phyloP scores from a whole-genome alignment of 1,140 invertebrate species.

The Diprion similis region DNA sequence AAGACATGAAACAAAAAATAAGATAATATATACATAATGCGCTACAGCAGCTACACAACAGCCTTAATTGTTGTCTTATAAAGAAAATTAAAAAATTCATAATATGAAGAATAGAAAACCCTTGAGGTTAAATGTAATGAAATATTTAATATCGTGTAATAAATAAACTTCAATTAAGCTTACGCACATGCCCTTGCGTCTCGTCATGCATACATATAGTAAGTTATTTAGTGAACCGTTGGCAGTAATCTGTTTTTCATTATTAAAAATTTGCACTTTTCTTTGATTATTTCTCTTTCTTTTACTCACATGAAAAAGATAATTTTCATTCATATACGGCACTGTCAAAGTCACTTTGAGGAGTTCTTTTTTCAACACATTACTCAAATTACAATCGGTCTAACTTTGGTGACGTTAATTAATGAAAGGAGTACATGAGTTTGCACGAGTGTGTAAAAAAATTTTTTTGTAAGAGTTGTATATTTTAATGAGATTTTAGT shows the following conservation, averaged over 20 bases:
- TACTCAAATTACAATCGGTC: too few species aligned
- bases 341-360: too few species aligned
- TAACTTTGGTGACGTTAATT: too few species aligned
- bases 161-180: conserved; percentile 32
- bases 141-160: conserved; percentile 44
- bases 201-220: conserved; percentile 27
- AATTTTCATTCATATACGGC: too few species aligned
- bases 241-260: too few species aligned
- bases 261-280: too few species aligned
- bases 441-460: conserved; percentile 32
- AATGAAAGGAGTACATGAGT: not conserved
- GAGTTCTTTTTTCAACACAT: too few species aligned
- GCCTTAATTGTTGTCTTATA: not conserved
- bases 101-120: conserved; percentile 15
- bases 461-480: conserved; percentile 41
- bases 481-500: conserved; percentile 32
- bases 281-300: too few species aligned
- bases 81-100: conserved; percentile 28
- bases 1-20: too few species aligned
- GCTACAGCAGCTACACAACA: not conserved
- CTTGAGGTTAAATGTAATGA: conserved; percentile 37
- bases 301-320: too few species aligned
- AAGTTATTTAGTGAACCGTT: conserved; percentile 39
- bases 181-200: conserved; percentile 37
- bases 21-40: not conserved